Base-by-base conservation (phyloP, 2,797 vertebrate genomes). In the Phoxinus dragarum region DNA sequence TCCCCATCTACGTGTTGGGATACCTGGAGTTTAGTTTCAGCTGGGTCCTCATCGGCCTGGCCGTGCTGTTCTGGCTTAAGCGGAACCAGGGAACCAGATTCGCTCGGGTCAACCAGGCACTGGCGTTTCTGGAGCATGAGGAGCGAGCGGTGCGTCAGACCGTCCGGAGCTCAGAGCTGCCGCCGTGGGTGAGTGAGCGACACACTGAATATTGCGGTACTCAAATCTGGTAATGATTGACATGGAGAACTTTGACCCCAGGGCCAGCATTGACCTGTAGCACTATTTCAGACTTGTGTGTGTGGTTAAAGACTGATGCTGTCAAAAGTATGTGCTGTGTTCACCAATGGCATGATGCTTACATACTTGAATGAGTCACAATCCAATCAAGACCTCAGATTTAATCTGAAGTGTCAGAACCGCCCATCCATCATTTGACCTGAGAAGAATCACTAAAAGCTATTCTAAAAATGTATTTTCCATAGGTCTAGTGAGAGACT, bases 11-110 rank as follows among this genome's bases (percentile, higher is more conserved):
- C 47, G 73, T 97, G 56, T 85, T 99, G 90, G 98, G 98, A 64
- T 99, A 98, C 93, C 94, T 99, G 80, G 98, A 97, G 88, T 95
- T 99, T 93, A 99, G 98, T 92, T 99, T 99, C 92, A 99, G 97
- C 91, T 99, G 98, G 98, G 95, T 99, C 3, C 95, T 99, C 64
- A 93, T 98, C 49, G 97, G 94, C 12, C 95, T 99, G 4, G 95
- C 95, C 42, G 85, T 93, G 88, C 92, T 99, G 52, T 96, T 97
- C 92, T 97, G 97, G 93, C 96, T 96, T 94, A 95, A 88, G 88
- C 94, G 90, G 85, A 96, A 96, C 91, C 92, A 96, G 2, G 93
- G 95, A 73, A 81, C 40, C 0, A 94, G 95, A 85, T 93, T 93
- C 89, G 94, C 95, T 86, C 92, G 94, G 88, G 92, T 97, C 56